Conservation (phyloP, 2,113 vertebrate species). For the Acanthisitta chloris region DNA sequence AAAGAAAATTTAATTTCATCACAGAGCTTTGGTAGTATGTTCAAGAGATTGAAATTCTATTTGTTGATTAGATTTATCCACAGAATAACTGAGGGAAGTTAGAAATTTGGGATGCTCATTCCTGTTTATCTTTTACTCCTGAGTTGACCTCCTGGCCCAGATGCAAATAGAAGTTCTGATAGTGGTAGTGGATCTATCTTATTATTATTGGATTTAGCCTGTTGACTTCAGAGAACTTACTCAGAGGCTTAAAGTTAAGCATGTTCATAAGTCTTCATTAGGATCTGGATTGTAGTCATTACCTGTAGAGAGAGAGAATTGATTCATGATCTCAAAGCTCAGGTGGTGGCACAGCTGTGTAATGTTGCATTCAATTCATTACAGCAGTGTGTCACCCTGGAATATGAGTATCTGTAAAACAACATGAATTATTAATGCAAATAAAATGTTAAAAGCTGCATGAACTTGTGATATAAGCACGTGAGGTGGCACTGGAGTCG, state of each 20-base stretch:
- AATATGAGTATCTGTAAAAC: neutral
- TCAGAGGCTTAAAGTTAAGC: neutral
- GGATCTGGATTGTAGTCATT: neutral
- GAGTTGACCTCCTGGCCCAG: neutral
- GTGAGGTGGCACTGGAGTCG: neutral
- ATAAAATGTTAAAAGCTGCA: neutral
- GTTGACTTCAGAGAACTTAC: conserved; percentile 19
- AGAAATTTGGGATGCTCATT: neutral
- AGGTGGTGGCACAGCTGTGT: neutral
- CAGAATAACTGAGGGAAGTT: neutral
- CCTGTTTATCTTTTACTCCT: neutral
- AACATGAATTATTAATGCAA: conserved; percentile 17
- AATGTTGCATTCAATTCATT: neutral
- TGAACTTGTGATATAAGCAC: neutral
- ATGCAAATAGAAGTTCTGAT: neutral
- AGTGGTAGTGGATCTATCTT: neutral
- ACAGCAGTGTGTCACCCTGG: neutral
- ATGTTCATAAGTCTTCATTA: conserved; percentile 18
- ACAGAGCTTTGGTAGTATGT: neutral
- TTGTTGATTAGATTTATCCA: neutral
- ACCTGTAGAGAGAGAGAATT: neutral
- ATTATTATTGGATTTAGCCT: neutral
- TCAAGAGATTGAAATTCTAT: neutral
- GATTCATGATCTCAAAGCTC: neutral
- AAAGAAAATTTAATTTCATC: neutral